Evolutionary conservation across 2,888 invertebrate genomes (phyloP).

Genomic region (Biston betularia): DNA sequence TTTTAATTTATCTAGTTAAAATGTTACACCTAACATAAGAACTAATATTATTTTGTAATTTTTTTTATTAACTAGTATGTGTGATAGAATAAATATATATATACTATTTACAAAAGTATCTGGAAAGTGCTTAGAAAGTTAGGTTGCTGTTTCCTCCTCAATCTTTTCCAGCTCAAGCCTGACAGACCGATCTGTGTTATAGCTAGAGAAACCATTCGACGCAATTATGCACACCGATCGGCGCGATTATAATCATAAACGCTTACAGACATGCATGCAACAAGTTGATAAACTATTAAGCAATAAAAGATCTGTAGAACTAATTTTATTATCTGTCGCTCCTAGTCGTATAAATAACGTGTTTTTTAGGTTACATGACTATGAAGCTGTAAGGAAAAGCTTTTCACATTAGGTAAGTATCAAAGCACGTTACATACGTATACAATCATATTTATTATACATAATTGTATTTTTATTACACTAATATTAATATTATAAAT

Average conservation of each 20-base stretch:
- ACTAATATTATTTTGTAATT: too few species aligned
- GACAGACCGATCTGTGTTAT: slow-evolving; percentile 38
- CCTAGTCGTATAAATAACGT: background rate
- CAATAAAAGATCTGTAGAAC: slow-evolving; percentile 31
- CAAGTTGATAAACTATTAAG: slow-evolving; percentile 28
- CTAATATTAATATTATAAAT: too few species aligned
- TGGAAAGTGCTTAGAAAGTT: slow-evolving; percentile 66
- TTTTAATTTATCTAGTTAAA: too few species aligned
- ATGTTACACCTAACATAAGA: too few species aligned
- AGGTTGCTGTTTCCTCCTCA: slow-evolving; percentile 65
- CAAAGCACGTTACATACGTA: slow-evolving; percentile 25
- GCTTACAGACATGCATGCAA: slow-evolving; percentile 34
- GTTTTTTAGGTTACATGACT: slow-evolving; percentile 8
- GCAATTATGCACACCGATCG: slow-evolving; percentile 56
- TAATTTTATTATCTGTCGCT: slow-evolving; percentile 23
- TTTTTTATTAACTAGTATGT: too few species aligned
- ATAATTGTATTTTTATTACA: too few species aligned
- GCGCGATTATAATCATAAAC: slow-evolving; percentile 32
- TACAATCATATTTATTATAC: too few species aligned
- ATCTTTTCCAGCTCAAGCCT: slow-evolving; percentile 65
- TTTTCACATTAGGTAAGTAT: background rate
- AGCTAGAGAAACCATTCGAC: slow-evolving; percentile 63
- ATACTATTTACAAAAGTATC: slow-evolving; percentile 37
- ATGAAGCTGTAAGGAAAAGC: background rate
- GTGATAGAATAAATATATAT: background rate